Evolutionary conservation across 2,797 vertebrate genomes (phyloP).

Genomic region (Perodicticus potto): DNA sequence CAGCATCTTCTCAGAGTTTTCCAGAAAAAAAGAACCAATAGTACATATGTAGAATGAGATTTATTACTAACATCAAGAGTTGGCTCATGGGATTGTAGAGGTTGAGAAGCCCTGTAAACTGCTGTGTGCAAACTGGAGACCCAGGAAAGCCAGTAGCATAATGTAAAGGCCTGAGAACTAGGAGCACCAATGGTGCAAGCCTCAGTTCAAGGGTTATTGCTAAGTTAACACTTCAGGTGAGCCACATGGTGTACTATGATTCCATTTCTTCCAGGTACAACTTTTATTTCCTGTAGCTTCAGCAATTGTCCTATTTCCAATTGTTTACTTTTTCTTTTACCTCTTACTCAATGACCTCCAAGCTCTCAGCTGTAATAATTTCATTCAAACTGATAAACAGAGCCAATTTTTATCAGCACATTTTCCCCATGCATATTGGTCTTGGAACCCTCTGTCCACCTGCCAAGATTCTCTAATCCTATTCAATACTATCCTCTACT

Average conservation of each 20-base stretch:
- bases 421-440: neutral
- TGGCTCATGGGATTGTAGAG: neutral
- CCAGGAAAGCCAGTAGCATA: no score
- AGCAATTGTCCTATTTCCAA: neutral
- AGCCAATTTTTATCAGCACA: conserved; percentile 1
- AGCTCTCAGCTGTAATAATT: neutral
- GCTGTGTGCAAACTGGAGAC: neutral
- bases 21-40: neutral
- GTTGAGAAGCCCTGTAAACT: neutral
- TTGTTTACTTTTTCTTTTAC: neutral
- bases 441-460: neutral
- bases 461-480: neutral
- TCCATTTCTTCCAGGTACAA: neutral
- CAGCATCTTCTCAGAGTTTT: neutral
- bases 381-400: neutral
- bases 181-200: neutral
- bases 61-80: neutral
- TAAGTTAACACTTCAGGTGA: neutral
- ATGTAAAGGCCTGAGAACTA: neutral
- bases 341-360: neutral
- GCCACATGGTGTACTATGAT: neutral
- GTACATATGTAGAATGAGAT: neutral
- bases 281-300: neutral
- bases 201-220: neutral
- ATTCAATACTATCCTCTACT: neutral